phyloP scores from a whole-genome alignment of 2,888 invertebrate genomes.

The Caenorhabditis japonica region DNA sequence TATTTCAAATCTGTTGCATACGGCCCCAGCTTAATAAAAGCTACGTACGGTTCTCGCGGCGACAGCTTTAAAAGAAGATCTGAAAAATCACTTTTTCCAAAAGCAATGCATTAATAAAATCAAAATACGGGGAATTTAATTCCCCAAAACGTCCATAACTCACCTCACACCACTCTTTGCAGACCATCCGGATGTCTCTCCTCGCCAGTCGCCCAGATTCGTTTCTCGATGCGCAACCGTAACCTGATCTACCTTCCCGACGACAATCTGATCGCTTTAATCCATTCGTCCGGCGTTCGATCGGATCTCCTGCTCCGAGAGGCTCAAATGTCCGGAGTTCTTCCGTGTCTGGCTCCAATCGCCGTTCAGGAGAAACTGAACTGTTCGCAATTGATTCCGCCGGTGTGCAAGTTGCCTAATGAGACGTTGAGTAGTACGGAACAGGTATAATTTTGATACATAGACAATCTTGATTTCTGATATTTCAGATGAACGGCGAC shows the following conservation, averaged over 20 bases:
- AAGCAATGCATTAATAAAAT: too few relatives aligned
- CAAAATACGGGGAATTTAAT: too few relatives aligned
- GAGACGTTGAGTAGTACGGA: conserved; percentile 28
- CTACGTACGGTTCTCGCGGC: too few relatives aligned
- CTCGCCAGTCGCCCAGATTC: conserved; percentile 44
- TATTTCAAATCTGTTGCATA: too few relatives aligned
- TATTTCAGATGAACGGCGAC: conserved; percentile 61
- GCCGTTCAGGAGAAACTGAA: conserved; percentile 26
- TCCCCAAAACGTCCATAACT: too few relatives aligned
- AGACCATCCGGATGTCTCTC: conserved; percentile 50
- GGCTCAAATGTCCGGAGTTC: conserved; percentile 58
- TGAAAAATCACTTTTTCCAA: too few relatives aligned
- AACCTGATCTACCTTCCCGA: conserved; percentile 41
- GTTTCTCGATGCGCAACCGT: conserved; percentile 56
- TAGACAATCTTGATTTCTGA: too few relatives aligned
- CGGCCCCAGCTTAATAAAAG: too few relatives aligned
- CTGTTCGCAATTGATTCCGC: conserved; percentile 34
- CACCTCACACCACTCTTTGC: too few relatives aligned
- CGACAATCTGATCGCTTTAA: conserved; percentile 45
- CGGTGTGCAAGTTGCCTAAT: conserved; percentile 54
- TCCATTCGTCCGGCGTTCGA: conserved; percentile 55
- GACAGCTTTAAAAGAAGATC: too few relatives aligned
- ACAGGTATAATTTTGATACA: conserved; percentile 20
- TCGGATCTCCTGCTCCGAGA: conserved; percentile 56
- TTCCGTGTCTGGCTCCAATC: conserved; percentile 54